Conservation (phyloP, 1,140 invertebrate genomes). For the Bombus sylvicola region DNA sequence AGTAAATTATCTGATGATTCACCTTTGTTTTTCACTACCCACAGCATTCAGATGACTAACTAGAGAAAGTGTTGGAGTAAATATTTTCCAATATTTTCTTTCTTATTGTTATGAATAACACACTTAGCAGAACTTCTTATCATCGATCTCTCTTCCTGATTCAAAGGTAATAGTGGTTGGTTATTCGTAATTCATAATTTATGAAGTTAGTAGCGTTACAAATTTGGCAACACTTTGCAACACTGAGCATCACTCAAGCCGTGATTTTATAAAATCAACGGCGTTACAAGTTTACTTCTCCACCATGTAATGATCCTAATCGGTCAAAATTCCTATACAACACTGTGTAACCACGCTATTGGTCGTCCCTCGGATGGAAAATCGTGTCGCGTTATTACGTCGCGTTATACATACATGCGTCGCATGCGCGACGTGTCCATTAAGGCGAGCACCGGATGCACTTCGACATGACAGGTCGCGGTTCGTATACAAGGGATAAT, state of each 20-base stretch:
- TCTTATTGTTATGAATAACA: background rate
- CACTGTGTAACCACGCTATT: background rate
- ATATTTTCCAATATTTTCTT: background rate
- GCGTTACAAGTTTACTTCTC: background rate
- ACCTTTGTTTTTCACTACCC: too few relatives aligned
- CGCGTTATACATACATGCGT: background rate
- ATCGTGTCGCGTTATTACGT: slow-evolving; percentile 27
- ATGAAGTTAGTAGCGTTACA: too few relatives aligned
- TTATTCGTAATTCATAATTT: too few relatives aligned
- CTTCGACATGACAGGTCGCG: slow-evolving; percentile 53
- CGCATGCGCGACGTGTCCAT: slow-evolving; percentile 31
- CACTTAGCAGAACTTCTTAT: background rate
- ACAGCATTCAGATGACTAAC: too few relatives aligned
- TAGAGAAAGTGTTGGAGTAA: background rate
- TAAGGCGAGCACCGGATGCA: slow-evolving; percentile 57
- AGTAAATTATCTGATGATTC: too few relatives aligned
- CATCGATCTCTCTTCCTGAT: background rate
- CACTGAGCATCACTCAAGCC: background rate
- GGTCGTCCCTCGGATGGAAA: slow-evolving; percentile 11
- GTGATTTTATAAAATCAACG: background rate
- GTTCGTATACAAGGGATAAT: slow-evolving; percentile 65
- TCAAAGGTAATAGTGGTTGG: too few relatives aligned
- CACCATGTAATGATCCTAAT: background rate
- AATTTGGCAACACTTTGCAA: too few relatives aligned
- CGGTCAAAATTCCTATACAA: background rate